Evolutionary conservation across 2,113 vertebrate species (phyloP).

Genomic region (Entomyzon cyanotis): DNA sequence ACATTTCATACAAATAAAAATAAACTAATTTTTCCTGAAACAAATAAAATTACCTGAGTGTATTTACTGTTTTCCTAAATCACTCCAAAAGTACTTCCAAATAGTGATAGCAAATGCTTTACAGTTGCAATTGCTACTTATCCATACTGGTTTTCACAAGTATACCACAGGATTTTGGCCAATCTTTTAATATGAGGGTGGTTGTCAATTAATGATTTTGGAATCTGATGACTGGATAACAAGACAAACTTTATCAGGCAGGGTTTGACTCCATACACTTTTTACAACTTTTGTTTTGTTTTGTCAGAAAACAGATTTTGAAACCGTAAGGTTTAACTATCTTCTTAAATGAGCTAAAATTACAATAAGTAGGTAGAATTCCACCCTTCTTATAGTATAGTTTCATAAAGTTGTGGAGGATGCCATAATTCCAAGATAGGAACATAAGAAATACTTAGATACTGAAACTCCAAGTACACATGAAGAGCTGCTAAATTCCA

Average conservation of each 20-base stretch:
- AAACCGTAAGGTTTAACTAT: background rate
- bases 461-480: accelerated
- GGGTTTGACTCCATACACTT: background rate
- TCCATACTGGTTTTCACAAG: background rate
- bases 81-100: background rate
- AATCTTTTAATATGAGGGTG: background rate
- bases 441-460: background rate
- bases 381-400: background rate
- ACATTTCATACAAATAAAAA: background rate
- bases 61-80: background rate
- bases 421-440: background rate
- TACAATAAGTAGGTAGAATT: background rate
- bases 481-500: background rate
- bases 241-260: background rate
- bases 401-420: background rate
- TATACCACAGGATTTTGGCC: background rate
- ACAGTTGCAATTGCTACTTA: background rate
- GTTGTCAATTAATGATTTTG: background rate
- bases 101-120: background rate
- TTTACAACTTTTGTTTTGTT: background rate
- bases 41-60: background rate
- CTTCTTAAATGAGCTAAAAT: background rate
- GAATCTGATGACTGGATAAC: background rate
- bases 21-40: background rate
- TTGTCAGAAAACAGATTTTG: background rate